Evolutionary conservation across 2,113 vertebrate species (phyloP).

Genomic region (Crotalus viridis): DNA sequence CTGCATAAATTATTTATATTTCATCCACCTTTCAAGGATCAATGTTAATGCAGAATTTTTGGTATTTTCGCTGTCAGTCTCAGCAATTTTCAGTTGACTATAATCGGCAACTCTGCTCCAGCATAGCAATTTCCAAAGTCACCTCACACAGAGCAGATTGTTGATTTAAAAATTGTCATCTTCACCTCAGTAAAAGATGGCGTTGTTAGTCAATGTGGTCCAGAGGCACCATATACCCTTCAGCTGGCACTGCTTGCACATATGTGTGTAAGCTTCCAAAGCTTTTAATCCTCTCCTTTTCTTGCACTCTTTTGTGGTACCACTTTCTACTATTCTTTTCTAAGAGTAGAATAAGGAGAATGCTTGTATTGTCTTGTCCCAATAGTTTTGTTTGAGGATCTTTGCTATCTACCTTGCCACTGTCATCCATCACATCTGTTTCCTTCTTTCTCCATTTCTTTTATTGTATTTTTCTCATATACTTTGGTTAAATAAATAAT

Average conservation of each 20-base stretch:
- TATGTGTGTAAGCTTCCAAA: not conserved
- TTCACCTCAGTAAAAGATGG: not conserved
- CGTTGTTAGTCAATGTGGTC: not conserved
- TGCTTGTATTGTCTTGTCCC: not conserved
- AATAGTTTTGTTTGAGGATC: not conserved
- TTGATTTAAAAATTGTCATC: not conserved
- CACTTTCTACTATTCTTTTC: not conserved
- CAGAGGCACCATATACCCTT: not conserved
- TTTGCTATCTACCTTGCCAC: not conserved
- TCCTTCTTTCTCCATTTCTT: not conserved
- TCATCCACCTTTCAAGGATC: not conserved
- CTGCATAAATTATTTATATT: not conserved
- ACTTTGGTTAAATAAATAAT: not conserved
- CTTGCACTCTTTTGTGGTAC: not conserved
- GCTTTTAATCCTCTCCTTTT: not conserved
- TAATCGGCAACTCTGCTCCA: not conserved
- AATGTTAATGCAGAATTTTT: not conserved
- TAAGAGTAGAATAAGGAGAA: not conserved
- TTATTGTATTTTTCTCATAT: not conserved
- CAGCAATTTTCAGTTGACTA: not conserved
- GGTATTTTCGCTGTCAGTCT: not conserved
- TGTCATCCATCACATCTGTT: not conserved
- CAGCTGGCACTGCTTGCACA: not conserved
- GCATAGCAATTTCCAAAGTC: not conserved
- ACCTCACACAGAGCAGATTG: not conserved